Evolutionary conservation across 2,113 vertebrate genomes (phyloP).

Genomic region (Erinaceus europaeus): DNA sequence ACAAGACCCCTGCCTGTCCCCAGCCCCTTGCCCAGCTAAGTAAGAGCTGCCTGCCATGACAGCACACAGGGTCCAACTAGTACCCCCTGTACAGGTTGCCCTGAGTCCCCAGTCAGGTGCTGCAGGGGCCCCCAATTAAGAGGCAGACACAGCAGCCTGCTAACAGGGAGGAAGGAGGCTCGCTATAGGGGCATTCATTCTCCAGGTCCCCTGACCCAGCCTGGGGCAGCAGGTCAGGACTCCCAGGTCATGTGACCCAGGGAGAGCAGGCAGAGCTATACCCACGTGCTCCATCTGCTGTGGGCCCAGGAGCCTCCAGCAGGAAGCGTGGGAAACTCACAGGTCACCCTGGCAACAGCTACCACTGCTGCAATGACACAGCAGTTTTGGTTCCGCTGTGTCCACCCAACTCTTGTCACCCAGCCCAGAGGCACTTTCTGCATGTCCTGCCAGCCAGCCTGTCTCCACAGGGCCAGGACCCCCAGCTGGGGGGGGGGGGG

Average conservation of each 20-base stretch:
- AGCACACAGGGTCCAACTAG: fast-evolving
- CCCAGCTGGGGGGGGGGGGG: background rate
- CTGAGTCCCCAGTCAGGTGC: background rate
- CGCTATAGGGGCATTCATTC: too few relatives aligned
- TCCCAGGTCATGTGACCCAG: background rate
- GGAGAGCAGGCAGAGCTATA: too few relatives aligned
- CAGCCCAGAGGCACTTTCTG: background rate
- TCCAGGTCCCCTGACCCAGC: background rate
- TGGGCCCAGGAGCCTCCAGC: background rate
- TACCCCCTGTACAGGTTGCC: too few relatives aligned
- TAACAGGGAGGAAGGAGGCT: background rate
- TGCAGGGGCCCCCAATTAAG: background rate
- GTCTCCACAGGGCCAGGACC: background rate
- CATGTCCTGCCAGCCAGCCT: background rate
- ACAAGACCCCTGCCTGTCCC: fast-evolving
- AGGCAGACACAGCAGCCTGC: fast-evolving
- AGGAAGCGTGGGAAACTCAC: slow-evolving; percentile 67
- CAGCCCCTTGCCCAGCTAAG: fast-evolving
- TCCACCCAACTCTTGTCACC: background rate
- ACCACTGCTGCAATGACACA: slow-evolving; percentile 58
- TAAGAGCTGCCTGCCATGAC: too few relatives aligned
- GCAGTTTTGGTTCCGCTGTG: slow-evolving; percentile 66
- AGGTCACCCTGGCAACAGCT: slow-evolving; percentile 61
- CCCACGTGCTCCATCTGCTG: too few relatives aligned
- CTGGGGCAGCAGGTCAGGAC: background rate